These are phyloP conservation scores for Polydesmus complanatus DNA, from an alignment of 2,888 invertebrate genomes.

Conservation along the genomic window DNA sequence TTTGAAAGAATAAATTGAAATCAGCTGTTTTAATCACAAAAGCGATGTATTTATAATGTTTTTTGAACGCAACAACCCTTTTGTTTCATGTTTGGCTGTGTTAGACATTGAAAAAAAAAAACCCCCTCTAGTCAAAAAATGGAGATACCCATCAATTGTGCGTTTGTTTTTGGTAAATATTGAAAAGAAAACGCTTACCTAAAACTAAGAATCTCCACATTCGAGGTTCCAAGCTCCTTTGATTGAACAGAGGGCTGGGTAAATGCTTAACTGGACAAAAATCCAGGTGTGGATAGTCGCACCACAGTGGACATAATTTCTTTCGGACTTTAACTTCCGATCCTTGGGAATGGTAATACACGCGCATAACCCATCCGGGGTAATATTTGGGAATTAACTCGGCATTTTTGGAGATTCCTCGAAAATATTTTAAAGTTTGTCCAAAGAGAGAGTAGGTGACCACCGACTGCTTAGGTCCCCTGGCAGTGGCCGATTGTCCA, in stretches of 20 bases:
- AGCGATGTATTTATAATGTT: too few species aligned
- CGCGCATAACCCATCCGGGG: slow-evolving; percentile 19
- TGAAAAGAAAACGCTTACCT: not conserved
- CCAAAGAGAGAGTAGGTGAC: slow-evolving; percentile 9
- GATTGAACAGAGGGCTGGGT: not conserved
- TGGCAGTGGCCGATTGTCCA: not conserved
- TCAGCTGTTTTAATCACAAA: too few species aligned
- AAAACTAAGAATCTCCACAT: slow-evolving; percentile 12
- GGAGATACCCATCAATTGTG: too few species aligned
- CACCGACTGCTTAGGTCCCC: slow-evolving; percentile 7
- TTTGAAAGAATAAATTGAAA: too few species aligned
- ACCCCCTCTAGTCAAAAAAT: too few species aligned
- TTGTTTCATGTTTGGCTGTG: too few species aligned
- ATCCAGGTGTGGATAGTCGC: slow-evolving; percentile 16
- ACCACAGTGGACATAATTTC: slow-evolving; percentile 14
- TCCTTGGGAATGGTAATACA: slow-evolving; percentile 18
- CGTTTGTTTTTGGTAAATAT: too few species aligned
- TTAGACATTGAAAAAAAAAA: too few species aligned
- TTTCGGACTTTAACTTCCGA: not conserved
- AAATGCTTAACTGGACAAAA: slow-evolving; percentile 17
- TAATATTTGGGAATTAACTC: slow-evolving; percentile 4
- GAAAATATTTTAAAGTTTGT: not conserved
- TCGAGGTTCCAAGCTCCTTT: not conserved
- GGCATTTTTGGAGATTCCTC: not conserved
- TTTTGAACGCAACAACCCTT: too few species aligned